Evolutionary conservation across 2,888 invertebrate genomes (phyloP), one percentile per base, ranked within the genome.

Genomic region (Spisula subtruncata): DNA sequence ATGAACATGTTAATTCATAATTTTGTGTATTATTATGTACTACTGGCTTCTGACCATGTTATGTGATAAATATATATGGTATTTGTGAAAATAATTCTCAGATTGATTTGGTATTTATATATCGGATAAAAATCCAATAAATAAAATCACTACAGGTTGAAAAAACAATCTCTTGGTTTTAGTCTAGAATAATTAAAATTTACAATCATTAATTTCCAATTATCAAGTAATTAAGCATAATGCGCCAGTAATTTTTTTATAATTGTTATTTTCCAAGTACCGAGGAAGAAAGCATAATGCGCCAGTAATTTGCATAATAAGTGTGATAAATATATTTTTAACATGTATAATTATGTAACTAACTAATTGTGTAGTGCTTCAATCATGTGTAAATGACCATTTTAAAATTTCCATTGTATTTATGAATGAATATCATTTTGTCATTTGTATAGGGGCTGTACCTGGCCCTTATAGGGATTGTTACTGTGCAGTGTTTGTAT

Each of bases 161-260:
- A 66, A 56, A 66, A 10, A 66, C 25, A 66, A 66, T 66, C n/a
- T n/a, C n/a, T 60, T n/a, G 18, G 18, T n/a, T n/a, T 4, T 8
- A 60, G n/a, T n/a, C n/a, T n/a, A 60, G n/a, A 5, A 60, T 20
- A 18, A n/a, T n/a, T 60, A 2, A 60, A 56, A 60, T n/a, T 60
- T 20, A n/a, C n/a, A n/a, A n/a, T 60, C n/a, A 60, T 60, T 60
- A 60, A n/a, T 60, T n/a, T n/a, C n/a, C 60, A 60, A 20, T 60
- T n/a, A n/a, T n/a, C n/a, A n/a, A n/a, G n/a, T n/a, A n/a, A n/a
- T n/a, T n/a, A n/a, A n/a, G n/a, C n/a, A n/a, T n/a, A n/a, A n/a
- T n/a, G n/a, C n/a, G n/a, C n/a, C n/a, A n/a, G n/a, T n/a, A n/a
- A n/a, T n/a, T n/a, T n/a, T n/a, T n/a, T 60, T 20, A n/a, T 20